Base-by-base conservation (phyloP, 2,888 invertebrate species). In the Eucriotettix oculatus region DNA sequence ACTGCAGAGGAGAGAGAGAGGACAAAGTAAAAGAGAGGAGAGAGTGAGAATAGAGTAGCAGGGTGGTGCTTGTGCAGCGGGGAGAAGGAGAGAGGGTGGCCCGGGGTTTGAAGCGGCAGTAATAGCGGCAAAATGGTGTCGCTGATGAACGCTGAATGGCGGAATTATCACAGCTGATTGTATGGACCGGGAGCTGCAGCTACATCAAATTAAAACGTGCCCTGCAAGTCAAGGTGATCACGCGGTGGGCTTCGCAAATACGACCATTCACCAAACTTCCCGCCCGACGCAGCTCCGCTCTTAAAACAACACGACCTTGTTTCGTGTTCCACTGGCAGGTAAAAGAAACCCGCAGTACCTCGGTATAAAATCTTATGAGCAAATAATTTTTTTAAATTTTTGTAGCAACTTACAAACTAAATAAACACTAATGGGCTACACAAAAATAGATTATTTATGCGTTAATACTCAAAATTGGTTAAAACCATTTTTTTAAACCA, bases 101-200 rank as follows among this genome's bases (percentile, higher is more conserved):
- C 48, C 14, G 48, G 48, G 14, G 48, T n/a, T n/a, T 48, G 48
- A 48, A 48, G 48, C 48, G 48, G n/a, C 48, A 48, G 48, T 48
- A 48, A 48, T 48, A 48, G 48, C 48, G 48, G 14, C 57, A 57
- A 57, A 57, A 57, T 57, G 57, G 71, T 71, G 72, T 70, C 69
- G 70, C 69, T 73, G 73, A 73, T 73, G 72, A 73, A 71, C 70
- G 70, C 68, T 73, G 73, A 73, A 73, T 73, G 70, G 73, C 71
- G 68, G 69, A 73, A 73, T 73, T 73, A 73, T 72, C 71, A 69
- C 69, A 67, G 68, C 69, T 72, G 72, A 71, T 71, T 69, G 68
- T 71, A 70, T 70, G 57, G 42, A 12, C 12, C 29, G 17, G n/a
- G 29, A 12, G n/a, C 54, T 12, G 12, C 29, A 16, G 54, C 29